Evolutionary conservation across 2,113 vertebrate genomes (phyloP), one percentile per base, ranked within the genome.

Genomic region (Motacilla tschutschensis): DNA sequence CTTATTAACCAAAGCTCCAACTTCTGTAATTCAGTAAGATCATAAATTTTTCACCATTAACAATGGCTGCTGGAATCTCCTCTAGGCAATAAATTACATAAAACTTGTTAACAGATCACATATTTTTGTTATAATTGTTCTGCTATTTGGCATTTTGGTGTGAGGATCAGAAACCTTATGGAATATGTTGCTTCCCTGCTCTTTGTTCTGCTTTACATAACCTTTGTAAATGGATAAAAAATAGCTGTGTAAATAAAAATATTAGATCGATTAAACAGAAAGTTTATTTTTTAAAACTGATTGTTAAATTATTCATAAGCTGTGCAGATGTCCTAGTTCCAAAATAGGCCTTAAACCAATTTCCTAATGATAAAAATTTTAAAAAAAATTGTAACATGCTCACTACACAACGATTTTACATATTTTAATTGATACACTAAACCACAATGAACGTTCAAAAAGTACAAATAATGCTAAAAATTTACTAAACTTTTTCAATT

Each of bases 321-420:
- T 63, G 4, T 59, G 15, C 7, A 60, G 47, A 55, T 50, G 4
- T 8, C 7, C 29, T n/a, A 55, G 21, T 25, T 60, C 15, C 25
- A 79, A 55, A 65, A 65, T 28, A 88, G 36, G 8, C 11, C n/a
- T 79, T 55, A 75, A 65, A 70, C 7, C 47, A 35, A 46, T 50
- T 50, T 40, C 6, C 18, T 50, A 46, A 54, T 35, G 8, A 21
- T 28, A 28, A 44, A 69, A 58, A 18, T 36, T 4, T 4, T 9
- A 5, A 33, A 31, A 5, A 12, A 25, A 38, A 12, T 4, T 12
- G 7, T 4, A 65, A 31, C 17, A 70, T 1, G 2, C 1, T n/a
- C 13, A 36, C 2, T 29, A 25, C 7, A 25, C 8, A 28, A 64
- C 5, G 2, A 18, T 6, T 41, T 66, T 41, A 17, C 6, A 6